phyloP scores from a whole-genome alignment of 1,140 invertebrate genomes.

The Drosophila pandora region DNA sequence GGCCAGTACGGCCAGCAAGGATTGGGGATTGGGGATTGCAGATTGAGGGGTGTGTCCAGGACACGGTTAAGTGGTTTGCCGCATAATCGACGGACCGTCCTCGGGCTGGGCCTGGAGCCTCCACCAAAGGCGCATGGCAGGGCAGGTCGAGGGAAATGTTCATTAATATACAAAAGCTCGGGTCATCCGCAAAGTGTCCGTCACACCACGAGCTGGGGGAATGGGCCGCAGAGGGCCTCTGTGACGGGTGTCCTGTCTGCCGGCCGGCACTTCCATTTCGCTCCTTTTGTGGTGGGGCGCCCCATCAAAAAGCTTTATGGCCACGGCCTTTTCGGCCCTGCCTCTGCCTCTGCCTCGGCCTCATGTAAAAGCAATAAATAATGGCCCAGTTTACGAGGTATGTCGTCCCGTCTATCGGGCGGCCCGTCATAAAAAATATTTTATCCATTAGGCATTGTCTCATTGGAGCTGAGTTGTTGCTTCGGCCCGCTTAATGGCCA shows the following conservation, averaged over 20 bases:
- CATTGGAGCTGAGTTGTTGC: slow-evolving; percentile 39
- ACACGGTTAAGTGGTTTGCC: slow-evolving; percentile 65
- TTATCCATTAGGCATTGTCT: slow-evolving; percentile 71
- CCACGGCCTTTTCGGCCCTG: slow-evolving; percentile 55
- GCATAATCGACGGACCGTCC: slow-evolving; percentile 59
- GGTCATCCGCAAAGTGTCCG: slow-evolving; percentile 60
- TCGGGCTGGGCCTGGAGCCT: neutral
- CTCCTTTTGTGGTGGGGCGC: slow-evolving; percentile 11
- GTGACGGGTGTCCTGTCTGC: slow-evolving; percentile 8
- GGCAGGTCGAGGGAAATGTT: slow-evolving; percentile 35
- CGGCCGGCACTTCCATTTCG: neutral
- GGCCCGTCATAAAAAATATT: slow-evolving; percentile 72
- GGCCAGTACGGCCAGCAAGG: neutral
- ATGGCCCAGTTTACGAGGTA: slow-evolving; percentile 63
- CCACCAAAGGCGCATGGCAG: slow-evolving; percentile 3
- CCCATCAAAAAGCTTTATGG: slow-evolving; percentile 47
- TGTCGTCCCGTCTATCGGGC: slow-evolving; percentile 23
- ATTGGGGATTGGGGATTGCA: slow-evolving; percentile 4
- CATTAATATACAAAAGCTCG: slow-evolving; percentile 67
- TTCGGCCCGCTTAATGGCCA: slow-evolving; percentile 65
- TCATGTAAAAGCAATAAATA: slow-evolving; percentile 77
- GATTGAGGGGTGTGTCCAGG: slow-evolving; percentile 33
- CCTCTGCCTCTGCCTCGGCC: neutral
- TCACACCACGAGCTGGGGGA: slow-evolving; percentile 41
- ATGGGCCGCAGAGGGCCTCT: slow-evolving; percentile 11